Evolutionary conservation across 2,113 vertebrate genomes (phyloP), one percentile per base, ranked within the genome.

Genomic region (Chunga burmeisteri): DNA sequence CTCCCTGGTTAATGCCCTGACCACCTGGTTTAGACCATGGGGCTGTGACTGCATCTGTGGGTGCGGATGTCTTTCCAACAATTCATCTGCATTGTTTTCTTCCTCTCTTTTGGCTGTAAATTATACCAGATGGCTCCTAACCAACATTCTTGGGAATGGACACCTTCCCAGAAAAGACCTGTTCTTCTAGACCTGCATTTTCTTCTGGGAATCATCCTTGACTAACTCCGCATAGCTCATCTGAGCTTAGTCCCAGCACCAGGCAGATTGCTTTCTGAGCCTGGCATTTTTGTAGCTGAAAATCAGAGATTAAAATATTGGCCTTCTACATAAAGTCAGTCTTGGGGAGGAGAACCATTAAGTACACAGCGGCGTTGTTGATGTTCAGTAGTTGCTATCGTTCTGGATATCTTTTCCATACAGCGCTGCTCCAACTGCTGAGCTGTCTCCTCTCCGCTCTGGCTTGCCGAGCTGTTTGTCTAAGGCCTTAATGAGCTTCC

Each of bases 401-500:
- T 13, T 71, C 61, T 40, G 65, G 38, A 2, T 52, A 13, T 61
- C 50, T 67, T 65, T 53, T 78, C 59, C 74, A 20, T 10, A 8
- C 53, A 17, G 21, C 5, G 30, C 75, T 42, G 36, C 78, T 85
- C 56, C 0, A 0, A 1, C 38, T 30, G 58, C 89, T 42, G 58
- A 73, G 46, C 63, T 46, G 30, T 8, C 42, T 66, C 11, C 68
- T 34, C 63, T 62, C 23, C 1, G 15, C 52, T 65, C 70, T 3
- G 27, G 16, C 61, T 72, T 11, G 6, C 36, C 1, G 18, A 77
- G 80, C 86, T 75, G 65, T 75, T 96, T 89, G 52, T 87, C 90
- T 38, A 32, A 8, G 53, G 71, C 58, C 4, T 23, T 95, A 87
- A 96, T 90, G 82, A 92, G 62, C 75, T 92, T 42, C 20, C 32